Percentiles rank a stretch among this genome's conserved stretches.
Conservation (phyloP, 2,888 invertebrate genomes). For the Clanis bilineata region DNA sequence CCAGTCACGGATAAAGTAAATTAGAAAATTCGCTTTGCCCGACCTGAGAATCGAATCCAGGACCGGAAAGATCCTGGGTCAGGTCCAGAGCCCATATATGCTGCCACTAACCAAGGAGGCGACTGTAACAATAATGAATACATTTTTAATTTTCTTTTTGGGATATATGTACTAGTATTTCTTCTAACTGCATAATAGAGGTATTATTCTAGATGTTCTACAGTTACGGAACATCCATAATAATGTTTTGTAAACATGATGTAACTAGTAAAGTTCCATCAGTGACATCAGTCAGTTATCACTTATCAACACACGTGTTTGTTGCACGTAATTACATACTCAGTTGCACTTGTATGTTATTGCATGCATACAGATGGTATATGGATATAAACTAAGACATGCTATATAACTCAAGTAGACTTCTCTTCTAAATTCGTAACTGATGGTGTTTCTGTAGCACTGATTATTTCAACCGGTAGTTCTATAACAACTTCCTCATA, state of each 20-base stretch:
- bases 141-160: too few relatives aligned
- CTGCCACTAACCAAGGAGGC: too few relatives aligned
- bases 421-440: background rate
- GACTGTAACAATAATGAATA: too few relatives aligned
- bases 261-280: background rate
- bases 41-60: too few relatives aligned
- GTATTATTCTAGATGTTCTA: background rate
- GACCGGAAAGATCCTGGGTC: too few relatives aligned
- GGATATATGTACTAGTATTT: too few relatives aligned
- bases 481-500: conserved; percentile 44
- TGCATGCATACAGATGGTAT: background rate
- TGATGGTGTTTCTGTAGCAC: background rate
- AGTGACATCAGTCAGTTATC: background rate
- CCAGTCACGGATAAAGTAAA: too few relatives aligned
- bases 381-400: too few relatives aligned
- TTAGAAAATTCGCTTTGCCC: too few relatives aligned
- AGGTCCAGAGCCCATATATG: too few relatives aligned
- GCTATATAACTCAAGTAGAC: background rate
- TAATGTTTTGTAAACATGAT: background rate
- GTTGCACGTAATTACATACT: background rate
- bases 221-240: background rate
- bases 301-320: background rate
- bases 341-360: background rate
- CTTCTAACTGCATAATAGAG: too few relatives aligned
- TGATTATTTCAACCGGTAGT: conserved; percentile 21